Conservation (phyloP, 2,888 invertebrate genomes). For the Cheilosia variabilis region DNA sequence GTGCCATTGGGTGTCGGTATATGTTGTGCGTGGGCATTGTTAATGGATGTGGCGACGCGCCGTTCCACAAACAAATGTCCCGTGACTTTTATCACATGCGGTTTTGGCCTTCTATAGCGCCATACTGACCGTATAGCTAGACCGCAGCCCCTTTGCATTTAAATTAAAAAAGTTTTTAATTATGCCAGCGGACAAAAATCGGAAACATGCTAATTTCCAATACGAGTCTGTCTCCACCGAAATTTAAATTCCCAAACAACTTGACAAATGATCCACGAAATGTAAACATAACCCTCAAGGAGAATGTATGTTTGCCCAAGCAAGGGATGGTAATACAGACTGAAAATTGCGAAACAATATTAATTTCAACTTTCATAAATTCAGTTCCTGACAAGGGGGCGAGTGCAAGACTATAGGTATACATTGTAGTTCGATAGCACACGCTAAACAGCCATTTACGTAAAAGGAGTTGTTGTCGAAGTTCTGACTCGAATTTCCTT, state of each 20-base stretch:
- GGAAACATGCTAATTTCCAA: conserved; percentile 67
- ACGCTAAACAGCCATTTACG: background rate
- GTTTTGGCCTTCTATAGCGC: conserved; percentile 50
- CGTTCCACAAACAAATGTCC: conserved; percentile 59
- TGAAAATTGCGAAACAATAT: conserved; percentile 72
- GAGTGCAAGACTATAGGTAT: background rate
- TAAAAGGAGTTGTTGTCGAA: conserved; percentile 26
- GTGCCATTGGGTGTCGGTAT: background rate
- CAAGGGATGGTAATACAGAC: conserved; percentile 22
- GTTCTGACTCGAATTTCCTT: conserved; percentile 51
- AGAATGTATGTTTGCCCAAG: conserved; percentile 68
- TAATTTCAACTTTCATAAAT: conserved; percentile 75
- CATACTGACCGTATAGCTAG: background rate
- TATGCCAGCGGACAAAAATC: conserved; percentile 42
- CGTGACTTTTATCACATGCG: conserved; percentile 68
- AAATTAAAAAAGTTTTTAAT: conserved; percentile 72
- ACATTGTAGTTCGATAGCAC: background rate
- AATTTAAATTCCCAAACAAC: conserved; percentile 63
- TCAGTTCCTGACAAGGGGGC: conserved; percentile 60
- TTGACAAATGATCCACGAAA: conserved; percentile 74
- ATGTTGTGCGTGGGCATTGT: conserved; percentile 57
- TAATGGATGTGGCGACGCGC: conserved; percentile 61
- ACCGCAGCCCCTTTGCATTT: conserved; percentile 50
- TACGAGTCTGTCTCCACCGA: conserved; percentile 46
- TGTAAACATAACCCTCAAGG: conserved; percentile 71